phyloP scores from a whole-genome alignment of 2,888 invertebrate species.

The Brachylomia viminalis region DNA sequence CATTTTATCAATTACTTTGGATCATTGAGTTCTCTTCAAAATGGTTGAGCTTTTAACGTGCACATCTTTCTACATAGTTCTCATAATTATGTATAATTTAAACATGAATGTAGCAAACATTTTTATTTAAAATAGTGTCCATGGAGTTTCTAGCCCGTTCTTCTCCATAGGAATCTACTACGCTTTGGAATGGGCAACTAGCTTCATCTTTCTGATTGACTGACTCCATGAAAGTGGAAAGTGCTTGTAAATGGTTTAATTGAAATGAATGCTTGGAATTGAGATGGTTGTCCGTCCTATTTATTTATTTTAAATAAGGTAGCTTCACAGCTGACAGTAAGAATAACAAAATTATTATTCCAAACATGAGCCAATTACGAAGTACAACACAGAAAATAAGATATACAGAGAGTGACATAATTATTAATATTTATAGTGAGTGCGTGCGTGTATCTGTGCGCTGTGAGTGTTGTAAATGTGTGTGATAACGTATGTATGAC shows the following conservation, averaged over 20 bases:
- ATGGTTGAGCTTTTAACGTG: background rate
- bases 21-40: background rate
- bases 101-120: background rate
- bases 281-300: too few relatives aligned
- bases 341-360: too few relatives aligned
- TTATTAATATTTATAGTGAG: too few relatives aligned
- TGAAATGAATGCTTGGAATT: background rate
- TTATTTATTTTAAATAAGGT: too few relatives aligned
- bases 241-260: background rate
- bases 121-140: background rate
- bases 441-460: too few relatives aligned
- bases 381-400: too few relatives aligned
- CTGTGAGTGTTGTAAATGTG: too few relatives aligned
- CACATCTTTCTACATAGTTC: background rate
- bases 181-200: background rate
- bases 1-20: background rate
- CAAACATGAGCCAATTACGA: too few relatives aligned
- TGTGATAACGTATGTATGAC: too few relatives aligned
- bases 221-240: background rate
- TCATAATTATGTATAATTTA: background rate
- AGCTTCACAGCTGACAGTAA: too few relatives aligned
- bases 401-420: too few relatives aligned
- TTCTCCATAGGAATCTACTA: background rate
- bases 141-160: background rate
- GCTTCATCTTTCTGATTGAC: background rate